Evolutionary conservation across 2,888 invertebrate species (phyloP), one percentile per base, ranked within the genome.

Genomic region (Dilophus febrilis): DNA sequence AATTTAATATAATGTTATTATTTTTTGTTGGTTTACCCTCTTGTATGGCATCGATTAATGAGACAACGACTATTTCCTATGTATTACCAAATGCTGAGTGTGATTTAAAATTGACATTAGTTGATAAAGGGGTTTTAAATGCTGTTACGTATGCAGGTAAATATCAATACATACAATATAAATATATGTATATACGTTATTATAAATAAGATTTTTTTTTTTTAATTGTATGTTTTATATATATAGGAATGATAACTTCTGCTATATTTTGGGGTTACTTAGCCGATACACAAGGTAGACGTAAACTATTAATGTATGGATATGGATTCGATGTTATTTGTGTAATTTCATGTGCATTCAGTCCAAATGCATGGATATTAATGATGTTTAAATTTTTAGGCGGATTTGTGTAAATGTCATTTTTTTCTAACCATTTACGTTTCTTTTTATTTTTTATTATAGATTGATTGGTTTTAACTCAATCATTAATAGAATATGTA

Each of bases 211-310:
- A n/a, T 16, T 13, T 38, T 16, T 30, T 13, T n/a, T n/a, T n/a
- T n/a, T n/a, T n/a, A n/a, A n/a, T n/a, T 26, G 17, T 22, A 18
- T 22, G 27, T 10, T 2, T 7, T 12, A 12, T 38, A 8, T 34
- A n/a, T 13, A 17, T 53, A 81, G 84, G 81, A 17, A 84, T 84
- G 80, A 74, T 79, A 47, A 65, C 71, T 1, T 79, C 81, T 30
- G 77, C 78, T 1, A 68, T 80, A 53, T 45, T 80, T 3, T 85
- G 85, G 85, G 84, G 84, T 1, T 81, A 75, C 52, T 56, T 83
- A 6, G 77, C 81, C 1, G 84, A 84, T 53, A 76, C 77, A 0
- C 65, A 77, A 42, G 84, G 82, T 10, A 66, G 80, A 43, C 71
- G 70, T 47, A 71, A 70, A 51, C 67, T 83, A 40, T 64, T 85